These are phyloP conservation scores for Trachops cirrhosus DNA, from an alignment of 2,797 vertebrate species.

Conservation along the genomic window DNA sequence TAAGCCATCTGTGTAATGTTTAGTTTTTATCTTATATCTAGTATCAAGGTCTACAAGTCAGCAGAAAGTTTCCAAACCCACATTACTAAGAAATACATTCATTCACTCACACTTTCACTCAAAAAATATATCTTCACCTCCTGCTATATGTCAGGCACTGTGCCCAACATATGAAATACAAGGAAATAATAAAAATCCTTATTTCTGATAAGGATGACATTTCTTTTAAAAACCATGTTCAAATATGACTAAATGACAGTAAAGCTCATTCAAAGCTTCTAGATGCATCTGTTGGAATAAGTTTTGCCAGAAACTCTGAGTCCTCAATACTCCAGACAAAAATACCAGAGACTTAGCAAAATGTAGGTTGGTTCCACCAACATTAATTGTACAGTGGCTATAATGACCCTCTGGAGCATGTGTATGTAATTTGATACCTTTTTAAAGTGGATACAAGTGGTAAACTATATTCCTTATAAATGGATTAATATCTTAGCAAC, in stretches of 20 bases:
- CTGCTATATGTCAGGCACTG: neutral
- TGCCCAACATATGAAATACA: no score
- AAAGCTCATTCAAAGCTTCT: neutral
- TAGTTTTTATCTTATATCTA: conserved; percentile 9
- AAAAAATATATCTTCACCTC: neutral
- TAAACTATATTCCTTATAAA: neutral
- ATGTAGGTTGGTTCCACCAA: neutral
- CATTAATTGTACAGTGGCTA: neutral
- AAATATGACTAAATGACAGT: neutral
- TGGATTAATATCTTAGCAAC: neutral
- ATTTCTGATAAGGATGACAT: neutral
- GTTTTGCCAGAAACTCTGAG: neutral
- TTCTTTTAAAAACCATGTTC: neutral
- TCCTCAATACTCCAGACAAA: neutral
- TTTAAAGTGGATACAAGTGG: neutral
- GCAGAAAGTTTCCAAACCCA: neutral
- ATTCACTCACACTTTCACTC: neutral
- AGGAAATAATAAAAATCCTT: no score
- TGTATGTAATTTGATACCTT: neutral
- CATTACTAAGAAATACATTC: neutral
- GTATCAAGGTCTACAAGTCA: neutral
- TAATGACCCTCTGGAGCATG: neutral
- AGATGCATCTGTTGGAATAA: neutral
- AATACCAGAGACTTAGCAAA: neutral
- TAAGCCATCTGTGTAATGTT: neutral